These are phyloP conservation scores for Hydrolagus colliei DNA, from an alignment of 2,797 vertebrate species.

Conservation along the genomic window DNA sequence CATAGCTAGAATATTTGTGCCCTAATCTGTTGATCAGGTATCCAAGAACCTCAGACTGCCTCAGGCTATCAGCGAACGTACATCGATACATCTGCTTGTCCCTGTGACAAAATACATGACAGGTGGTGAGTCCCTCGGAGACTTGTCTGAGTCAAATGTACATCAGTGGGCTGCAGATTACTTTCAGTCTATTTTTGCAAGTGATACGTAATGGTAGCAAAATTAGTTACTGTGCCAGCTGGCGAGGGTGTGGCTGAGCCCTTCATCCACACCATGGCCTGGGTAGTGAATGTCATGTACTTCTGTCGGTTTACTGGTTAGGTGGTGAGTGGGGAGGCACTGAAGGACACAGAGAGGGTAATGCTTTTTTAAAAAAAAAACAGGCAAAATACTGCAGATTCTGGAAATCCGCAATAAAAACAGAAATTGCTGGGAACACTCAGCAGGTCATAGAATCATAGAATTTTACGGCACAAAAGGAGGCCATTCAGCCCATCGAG, in stretches of 20 bases:
- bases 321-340: neutral
- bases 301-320: neutral
- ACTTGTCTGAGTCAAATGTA: neutral
- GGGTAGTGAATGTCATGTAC: neutral
- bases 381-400: too few relatives aligned
- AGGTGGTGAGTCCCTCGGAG: neutral
- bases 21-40: neutral
- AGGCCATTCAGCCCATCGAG: too few relatives aligned
- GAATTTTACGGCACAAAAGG: too few relatives aligned
- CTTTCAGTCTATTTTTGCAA: neutral
- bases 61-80: neutral
- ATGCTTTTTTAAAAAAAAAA: too few relatives aligned
- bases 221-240: neutral
- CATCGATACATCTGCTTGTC: neutral
- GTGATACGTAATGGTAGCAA: neutral
- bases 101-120: neutral
- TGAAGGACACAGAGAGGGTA: too few relatives aligned
- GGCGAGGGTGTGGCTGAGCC: neutral
- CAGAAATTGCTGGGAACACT: too few relatives aligned
- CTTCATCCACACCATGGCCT: neutral
- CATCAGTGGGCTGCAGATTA: neutral
- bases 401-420: too few relatives aligned
- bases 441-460: too few relatives aligned
- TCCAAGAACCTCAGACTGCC: neutral
- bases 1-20: neutral